Evolutionary conservation across 2,113 vertebrate species (phyloP), one percentile per base, ranked within the genome.

Genomic region (Vulpes ferrilata): DNA sequence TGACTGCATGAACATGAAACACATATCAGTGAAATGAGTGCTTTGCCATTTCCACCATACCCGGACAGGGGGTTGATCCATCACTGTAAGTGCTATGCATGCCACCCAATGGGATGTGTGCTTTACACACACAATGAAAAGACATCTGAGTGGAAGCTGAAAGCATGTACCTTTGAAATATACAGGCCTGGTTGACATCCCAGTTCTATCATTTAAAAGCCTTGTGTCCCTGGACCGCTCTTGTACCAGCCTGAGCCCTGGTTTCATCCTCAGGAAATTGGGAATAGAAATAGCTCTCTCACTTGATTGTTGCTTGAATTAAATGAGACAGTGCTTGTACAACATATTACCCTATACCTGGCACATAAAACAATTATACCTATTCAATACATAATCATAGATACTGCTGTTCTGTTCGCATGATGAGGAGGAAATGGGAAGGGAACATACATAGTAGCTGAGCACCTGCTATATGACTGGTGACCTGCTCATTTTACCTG

Each of bases 1-100:
- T 0, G 2, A 65, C 3, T 5, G 5, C 0, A 0, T 55, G 57
- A 62, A 25, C 6, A 35, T 1, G 27, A 60, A 78, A 53, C 5
- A 19, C 10, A 12, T 5, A 10, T 1, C 7, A 51, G 15, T 11
- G n/a, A 79, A 32, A 25, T 1, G 0, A 74, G 57, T 1, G 38
- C 38, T 7, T 23, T 55, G 2, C 51, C 6, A 15, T 32, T 16
- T 5, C 11, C 2, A 1, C n/a, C 22, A 1, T 2, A 13, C 48
- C 3, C 25, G 38, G n/a, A 25, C 7, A 2, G 57, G 76, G 20
- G 7, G 55, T 4, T 15, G 35, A 6, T 0, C 19, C 32, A 5
- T 6, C 20, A 0, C 69, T 16, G 38, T 48, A 23, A 12, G 27
- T 0, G 1, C 0, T 23, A 8, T n/a, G 27, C 0, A 2, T 0